These are phyloP conservation scores for Aculops lycopersici DNA, from an alignment of 1,140 invertebrate genomes.

Conservation along the genomic window DNA sequence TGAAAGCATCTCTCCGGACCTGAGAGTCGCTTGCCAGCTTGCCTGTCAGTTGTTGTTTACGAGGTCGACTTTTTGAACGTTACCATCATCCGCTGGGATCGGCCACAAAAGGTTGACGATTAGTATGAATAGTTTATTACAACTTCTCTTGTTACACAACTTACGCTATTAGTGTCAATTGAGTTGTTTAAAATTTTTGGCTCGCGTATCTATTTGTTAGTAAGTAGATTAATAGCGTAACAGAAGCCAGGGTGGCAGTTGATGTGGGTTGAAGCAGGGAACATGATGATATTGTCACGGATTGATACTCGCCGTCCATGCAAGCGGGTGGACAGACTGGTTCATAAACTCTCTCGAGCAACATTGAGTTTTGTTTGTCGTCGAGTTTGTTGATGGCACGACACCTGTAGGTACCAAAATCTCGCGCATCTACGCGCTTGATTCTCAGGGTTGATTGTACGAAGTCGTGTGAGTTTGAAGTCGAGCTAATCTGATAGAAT, in stretches of 20 bases:
- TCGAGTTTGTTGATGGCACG: slow-evolving; percentile 57
- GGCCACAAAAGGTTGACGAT: no score
- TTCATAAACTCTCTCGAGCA: slow-evolving; percentile 44
- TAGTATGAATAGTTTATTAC: no score
- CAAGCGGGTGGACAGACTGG: slow-evolving; percentile 70
- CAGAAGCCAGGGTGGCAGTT: no score
- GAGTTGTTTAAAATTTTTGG: neutral
- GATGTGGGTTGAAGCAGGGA: no score
- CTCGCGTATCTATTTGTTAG: neutral
- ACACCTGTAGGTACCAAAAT: slow-evolving; percentile 54
- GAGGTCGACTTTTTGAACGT: no score
- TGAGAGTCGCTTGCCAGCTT: no score
- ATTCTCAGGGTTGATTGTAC: slow-evolving; percentile 55
- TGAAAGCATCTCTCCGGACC: no score
- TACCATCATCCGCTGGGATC: no score
- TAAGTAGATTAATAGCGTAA: neutral
- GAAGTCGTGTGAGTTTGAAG: slow-evolving; percentile 55
- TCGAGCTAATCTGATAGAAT: slow-evolving; percentile 52
- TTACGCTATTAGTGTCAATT: no score
- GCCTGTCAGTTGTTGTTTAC: no score
- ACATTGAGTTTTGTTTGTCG: slow-evolving; percentile 33
- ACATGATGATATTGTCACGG: no score
- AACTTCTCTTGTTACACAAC: no score
- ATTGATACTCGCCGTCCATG: slow-evolving; percentile 14
- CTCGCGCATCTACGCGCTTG: slow-evolving; percentile 58